Base-by-base conservation (phyloP, 1,140 invertebrate species). In the Ceratosolen solmsi region DNA sequence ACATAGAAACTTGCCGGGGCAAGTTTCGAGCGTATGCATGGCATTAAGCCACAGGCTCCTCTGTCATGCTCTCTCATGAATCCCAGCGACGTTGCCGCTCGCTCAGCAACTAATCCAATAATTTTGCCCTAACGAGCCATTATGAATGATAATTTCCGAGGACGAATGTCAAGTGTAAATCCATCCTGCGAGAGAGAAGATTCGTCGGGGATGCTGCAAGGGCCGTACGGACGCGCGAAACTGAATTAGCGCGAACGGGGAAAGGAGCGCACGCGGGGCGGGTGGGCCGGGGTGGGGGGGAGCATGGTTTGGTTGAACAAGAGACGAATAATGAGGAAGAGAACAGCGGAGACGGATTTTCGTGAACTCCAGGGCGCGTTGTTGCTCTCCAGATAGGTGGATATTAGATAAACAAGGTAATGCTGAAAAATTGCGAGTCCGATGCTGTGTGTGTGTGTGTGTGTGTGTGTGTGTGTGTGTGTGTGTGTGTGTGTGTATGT, bases 91-190 rank as follows among this genome's bases (percentile, higher is more conserved):
- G 11, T 70, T 13, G 70, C 68, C 70, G 56, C 71, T 51, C 56
- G 41, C 73, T 75, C 79, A 15, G 46, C 79, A 82, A 76, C 75
- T 82, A 82, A 82, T 82, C 75, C 80, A 78, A 82, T 82, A 82
- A 78, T 77, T 82, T 78, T 65, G 75, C 75, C 75, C 74, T 82
- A 82, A 82, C 68, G 80, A 82, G 68, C 80, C 73, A 82, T 82
- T 77, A 82, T 82, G 80, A 82, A 82, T 77, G 74, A 77, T 82
- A 82, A 82, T 82, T 76, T 72, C 38, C 49, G 63, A 54, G 73
- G 80, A 82, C 72, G 79, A 75, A 27, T 81, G 79, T 75, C 79
- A 75, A 75, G 72, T 75, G 72, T 81, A 70, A 75, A 68, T 81
- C 36, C 60, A 60, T 27, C 38, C 54, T 27, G 41, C 5, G 76